phyloP scores from a whole-genome alignment of 1,140 invertebrate genomes.

The Drusus annulatus region DNA sequence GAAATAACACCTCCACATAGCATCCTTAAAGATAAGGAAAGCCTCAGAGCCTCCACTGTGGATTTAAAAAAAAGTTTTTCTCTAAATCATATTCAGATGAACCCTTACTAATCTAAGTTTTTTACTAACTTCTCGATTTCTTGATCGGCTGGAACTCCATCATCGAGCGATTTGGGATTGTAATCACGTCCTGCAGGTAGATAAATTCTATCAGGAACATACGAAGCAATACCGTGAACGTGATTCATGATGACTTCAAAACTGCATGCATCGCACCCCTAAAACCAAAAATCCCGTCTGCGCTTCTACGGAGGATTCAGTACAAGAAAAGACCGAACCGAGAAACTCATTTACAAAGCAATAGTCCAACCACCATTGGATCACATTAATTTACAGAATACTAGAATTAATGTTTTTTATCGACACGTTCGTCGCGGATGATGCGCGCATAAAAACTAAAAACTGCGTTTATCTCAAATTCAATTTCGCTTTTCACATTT shows the following conservation, averaged over 20 bases:
- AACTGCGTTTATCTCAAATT: background rate
- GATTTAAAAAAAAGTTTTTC: too few species aligned
- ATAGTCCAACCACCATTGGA: background rate
- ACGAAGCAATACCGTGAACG: background rate
- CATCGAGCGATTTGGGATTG: background rate
- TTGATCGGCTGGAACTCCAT: constrained; percentile 47
- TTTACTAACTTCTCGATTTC: constrained; percentile 52
- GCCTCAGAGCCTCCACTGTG: too few species aligned
- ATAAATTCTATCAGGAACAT: constrained; percentile 49
- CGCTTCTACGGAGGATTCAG: constrained; percentile 4
- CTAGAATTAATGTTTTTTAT: too few species aligned
- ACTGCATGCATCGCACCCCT: background rate
- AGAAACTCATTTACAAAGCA: background rate
- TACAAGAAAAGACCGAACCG: background rate
- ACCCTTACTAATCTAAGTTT: too few species aligned
- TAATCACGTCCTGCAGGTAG: constrained; percentile 44
- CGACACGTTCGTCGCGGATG: background rate
- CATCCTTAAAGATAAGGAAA: too few species aligned
- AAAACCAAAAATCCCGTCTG: background rate
- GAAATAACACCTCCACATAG: too few species aligned
- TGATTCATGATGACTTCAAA: constrained; percentile 3
- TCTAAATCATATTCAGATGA: too few species aligned
- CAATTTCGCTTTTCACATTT: constrained; percentile 12
- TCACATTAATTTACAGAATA: too few species aligned
- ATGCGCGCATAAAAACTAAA: background rate